Evolutionary conservation across 2,113 vertebrate genomes (phyloP).

Genomic region (Cercopithecus mona): DNA sequence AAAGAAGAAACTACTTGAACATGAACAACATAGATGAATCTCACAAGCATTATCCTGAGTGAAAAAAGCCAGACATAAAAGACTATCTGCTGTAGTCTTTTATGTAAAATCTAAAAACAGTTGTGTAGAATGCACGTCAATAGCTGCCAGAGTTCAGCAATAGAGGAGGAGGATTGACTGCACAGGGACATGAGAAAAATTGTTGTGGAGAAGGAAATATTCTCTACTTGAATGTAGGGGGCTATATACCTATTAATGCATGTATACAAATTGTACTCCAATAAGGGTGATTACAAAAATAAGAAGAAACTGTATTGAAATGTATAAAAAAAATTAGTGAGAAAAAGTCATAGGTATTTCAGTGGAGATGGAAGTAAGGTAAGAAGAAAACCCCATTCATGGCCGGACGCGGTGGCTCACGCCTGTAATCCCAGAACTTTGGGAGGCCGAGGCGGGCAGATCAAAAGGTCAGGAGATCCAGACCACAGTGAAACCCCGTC

Average conservation of each 20-base stretch:
- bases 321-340: not conserved
- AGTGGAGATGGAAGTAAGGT: not conserved
- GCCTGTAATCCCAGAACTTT: too few species aligned
- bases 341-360: not conserved
- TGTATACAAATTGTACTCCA: not conserved
- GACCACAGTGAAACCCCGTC: too few species aligned
- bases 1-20: not conserved
- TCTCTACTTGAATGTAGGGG: not conserved
- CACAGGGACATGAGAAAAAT: not conserved
- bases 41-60: not conserved
- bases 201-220: not conserved
- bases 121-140: not conserved
- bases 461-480: too few species aligned
- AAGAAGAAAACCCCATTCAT: not conserved
- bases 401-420: too few species aligned
- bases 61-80: not conserved
- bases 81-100: not conserved
- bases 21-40: not conserved
- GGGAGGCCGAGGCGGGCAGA: too few species aligned
- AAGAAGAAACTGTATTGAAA: not conserved
- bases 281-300: not conserved
- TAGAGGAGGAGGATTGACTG: not conserved
- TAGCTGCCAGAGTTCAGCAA: not conserved
- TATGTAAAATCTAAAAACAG: not conserved
- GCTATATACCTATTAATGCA: not conserved